A percentile compares a stretch with the other conserved stretches of the same genome.
These are phyloP conservation scores for Neelides folsomi DNA, from an alignment of 2,888 invertebrate species.

Conservation along the genomic window DNA sequence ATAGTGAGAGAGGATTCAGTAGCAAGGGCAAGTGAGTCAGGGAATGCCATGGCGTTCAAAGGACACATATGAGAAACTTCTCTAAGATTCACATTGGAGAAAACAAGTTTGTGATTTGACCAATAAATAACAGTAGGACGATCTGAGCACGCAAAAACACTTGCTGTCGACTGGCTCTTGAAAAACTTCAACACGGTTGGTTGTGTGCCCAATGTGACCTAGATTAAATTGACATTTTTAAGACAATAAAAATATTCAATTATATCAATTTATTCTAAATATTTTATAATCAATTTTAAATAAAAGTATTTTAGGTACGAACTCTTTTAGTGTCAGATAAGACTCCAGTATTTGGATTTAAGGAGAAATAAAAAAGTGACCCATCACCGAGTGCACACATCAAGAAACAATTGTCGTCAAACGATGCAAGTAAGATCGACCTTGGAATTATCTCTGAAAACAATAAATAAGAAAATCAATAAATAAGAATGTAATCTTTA, in stretches of 20 bases:
- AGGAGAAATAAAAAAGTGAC: conserved; percentile 86
- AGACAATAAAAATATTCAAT: neutral
- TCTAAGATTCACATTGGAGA: conserved; percentile 92
- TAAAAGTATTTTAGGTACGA: conserved; percentile 5
- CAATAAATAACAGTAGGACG: conserved; percentile 97
- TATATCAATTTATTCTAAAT: neutral
- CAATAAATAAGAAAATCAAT: neutral
- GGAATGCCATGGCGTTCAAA: conserved; percentile 85
- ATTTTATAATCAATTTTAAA: neutral
- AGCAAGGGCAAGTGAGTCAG: conserved; percentile 77
- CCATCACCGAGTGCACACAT: conserved; percentile 93
- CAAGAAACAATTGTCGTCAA: conserved; percentile 80
- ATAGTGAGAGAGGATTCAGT: conserved; percentile 81
- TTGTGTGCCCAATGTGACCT: conserved; percentile 89
- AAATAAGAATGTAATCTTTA: neutral
- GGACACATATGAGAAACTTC: conserved; percentile 98
- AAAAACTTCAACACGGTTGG: conserved; percentile 87
- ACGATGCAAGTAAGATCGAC: conserved; percentile 83
- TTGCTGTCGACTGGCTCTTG: conserved; percentile 75
- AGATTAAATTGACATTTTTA: neutral
- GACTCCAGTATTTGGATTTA: conserved; percentile 59
- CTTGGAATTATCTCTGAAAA: conserved; percentile 83
- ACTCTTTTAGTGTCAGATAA: conserved; percentile 76
- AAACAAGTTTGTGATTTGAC: conserved; percentile 94
- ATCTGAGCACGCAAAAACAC: conserved; percentile 98